phyloP scores from a whole-genome alignment of 2,888 invertebrate species.

The Rotaria socialis region DNA sequence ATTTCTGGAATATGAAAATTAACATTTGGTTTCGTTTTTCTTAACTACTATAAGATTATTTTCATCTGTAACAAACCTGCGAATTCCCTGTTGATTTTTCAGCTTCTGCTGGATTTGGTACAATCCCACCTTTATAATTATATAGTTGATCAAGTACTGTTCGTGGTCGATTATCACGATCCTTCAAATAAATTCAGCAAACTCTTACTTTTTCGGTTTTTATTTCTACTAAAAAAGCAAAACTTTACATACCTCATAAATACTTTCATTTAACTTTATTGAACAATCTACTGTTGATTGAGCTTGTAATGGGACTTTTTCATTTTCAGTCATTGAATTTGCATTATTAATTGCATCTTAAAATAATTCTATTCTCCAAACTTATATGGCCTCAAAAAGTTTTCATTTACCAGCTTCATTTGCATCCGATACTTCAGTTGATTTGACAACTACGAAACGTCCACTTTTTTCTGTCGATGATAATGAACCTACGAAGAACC shows the following conservation, averaged over 20 bases:
- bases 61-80: background rate
- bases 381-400: no score
- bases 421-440: background rate
- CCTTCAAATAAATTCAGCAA: background rate
- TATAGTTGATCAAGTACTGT: slow-evolving; percentile 25
- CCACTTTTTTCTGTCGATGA: background rate
- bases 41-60: no score
- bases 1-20: background rate
- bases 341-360: background rate
- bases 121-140: slow-evolving; percentile 26
- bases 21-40: background rate
- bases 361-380: background rate
- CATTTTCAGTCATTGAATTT: background rate
- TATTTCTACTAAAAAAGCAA: background rate
- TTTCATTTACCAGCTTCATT: background rate
- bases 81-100: background rate
- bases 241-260: slow-evolving; percentile 6
- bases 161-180: background rate
- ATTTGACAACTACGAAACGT: background rate
- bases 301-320: background rate
- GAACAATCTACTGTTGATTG: background rate
- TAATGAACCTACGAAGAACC: background rate
- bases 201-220: background rate
- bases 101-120: slow-evolving; percentile 7
- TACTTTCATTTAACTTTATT: background rate